These are phyloP conservation scores for Microctonus aethiopoides DNA, from an alignment of 2,888 invertebrate genomes.

Conservation along the genomic window DNA sequence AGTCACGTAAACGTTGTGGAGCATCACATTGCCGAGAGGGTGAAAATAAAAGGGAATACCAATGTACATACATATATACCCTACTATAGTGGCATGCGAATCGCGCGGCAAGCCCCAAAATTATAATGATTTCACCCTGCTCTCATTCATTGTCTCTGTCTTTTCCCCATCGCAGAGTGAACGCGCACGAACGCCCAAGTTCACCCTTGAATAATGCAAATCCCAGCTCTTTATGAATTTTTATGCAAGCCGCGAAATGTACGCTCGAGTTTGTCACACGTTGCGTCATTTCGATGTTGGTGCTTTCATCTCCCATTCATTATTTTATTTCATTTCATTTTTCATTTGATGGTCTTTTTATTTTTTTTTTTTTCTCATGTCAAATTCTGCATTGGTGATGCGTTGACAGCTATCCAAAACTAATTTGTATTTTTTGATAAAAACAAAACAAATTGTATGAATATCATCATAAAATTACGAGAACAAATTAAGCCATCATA, in stretches of 20 bases:
- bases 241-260: conserved; percentile 51
- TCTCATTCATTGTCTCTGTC: conserved; percentile 52
- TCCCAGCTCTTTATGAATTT: conserved; percentile 61
- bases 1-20: conserved; percentile 41
- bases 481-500: background rate
- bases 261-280: conserved; percentile 3
- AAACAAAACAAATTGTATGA: background rate
- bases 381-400: background rate
- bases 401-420: background rate
- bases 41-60: background rate
- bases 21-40: conserved; percentile 18
- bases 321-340: conserved; percentile 1
- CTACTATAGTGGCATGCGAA: conserved; percentile 45
- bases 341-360: no score
- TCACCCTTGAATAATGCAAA: conserved; percentile 60
- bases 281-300: conserved; percentile 3
- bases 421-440: background rate
- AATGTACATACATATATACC: background rate
- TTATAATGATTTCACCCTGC: conserved; percentile 57
- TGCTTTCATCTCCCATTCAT: conserved; percentile 5
- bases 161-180: conserved; percentile 30
- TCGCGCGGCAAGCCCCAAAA: conserved; percentile 49
- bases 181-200: conserved; percentile 39
- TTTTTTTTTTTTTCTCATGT: background rate
- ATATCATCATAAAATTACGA: no score